A percentile compares a stretch with the other conserved stretches of the same genome.
These are phyloP conservation scores for Pantherophis vulpinus DNA, from an alignment of 2,797 vertebrate genomes.

Conservation along the genomic window DNA sequence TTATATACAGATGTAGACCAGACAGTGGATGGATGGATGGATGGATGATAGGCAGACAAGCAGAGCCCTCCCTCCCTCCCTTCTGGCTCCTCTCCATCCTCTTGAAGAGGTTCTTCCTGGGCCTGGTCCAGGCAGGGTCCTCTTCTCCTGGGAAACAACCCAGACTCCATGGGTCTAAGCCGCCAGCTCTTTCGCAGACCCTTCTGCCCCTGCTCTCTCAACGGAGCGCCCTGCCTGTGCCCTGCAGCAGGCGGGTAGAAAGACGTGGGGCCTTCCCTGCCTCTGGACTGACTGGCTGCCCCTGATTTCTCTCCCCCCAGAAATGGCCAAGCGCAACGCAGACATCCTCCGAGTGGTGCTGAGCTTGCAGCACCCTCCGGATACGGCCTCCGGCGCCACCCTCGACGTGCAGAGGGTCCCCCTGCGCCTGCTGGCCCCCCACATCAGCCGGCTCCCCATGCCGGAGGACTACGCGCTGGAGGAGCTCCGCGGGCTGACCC, in stretches of 20 bases:
- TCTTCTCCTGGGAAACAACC: background rate
- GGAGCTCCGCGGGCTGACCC: constrained; percentile 90
- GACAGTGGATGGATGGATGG: too few species aligned
- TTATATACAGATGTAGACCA: too few species aligned
- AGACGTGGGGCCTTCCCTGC: accelerated
- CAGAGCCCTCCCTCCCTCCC: background rate
- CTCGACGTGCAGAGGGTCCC: constrained; percentile 72
- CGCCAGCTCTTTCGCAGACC: background rate
- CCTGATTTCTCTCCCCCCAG: constrained; percentile 61
- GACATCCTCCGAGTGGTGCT: constrained; percentile 89
- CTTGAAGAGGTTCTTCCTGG: background rate
- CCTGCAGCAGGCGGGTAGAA: background rate
- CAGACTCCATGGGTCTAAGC: accelerated
- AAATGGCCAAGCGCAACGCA: constrained; percentile 92
- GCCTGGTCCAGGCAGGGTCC: background rate
- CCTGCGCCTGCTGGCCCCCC: constrained; percentile 81
- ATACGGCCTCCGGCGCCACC: constrained; percentile 35
- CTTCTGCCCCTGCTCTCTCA: accelerated
- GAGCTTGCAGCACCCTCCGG: constrained; percentile 81
- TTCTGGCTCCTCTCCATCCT: background rate
- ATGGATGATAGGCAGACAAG: too few species aligned
- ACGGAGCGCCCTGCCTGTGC: accelerated
- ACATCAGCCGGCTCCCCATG: constrained; percentile 89
- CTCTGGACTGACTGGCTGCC: background rate
- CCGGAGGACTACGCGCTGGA: constrained; percentile 95